Evolutionary conservation across 2,113 vertebrate genomes (phyloP).

Genomic region (Zosterops pallidus): DNA sequence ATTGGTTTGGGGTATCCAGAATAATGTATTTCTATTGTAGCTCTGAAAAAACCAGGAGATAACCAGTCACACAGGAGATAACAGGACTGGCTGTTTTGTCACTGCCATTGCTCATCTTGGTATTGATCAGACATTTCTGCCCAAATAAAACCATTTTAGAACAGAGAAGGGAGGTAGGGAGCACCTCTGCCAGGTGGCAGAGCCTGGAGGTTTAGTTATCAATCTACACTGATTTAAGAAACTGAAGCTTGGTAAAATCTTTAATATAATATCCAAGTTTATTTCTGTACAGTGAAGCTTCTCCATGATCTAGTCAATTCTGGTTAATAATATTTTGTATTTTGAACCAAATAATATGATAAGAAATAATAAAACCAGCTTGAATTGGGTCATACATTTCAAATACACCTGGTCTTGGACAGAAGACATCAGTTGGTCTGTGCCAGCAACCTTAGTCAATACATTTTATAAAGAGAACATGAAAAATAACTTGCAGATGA

Average conservation of each 20-base stretch:
- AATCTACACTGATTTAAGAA: background rate
- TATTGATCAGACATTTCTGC: background rate
- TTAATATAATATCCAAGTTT: background rate
- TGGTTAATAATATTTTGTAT: background rate
- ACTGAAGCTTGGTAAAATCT: background rate
- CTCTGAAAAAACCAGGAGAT: background rate
- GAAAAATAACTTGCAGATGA: conserved; percentile 21
- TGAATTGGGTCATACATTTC: background rate
- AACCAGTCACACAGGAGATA: background rate
- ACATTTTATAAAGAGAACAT: background rate
- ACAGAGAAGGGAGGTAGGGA: background rate
- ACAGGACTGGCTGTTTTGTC: background rate
- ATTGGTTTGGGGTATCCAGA: background rate
- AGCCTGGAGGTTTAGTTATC: background rate
- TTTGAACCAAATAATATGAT: background rate
- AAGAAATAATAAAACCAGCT: background rate
- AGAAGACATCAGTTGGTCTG: background rate
- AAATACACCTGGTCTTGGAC: background rate
- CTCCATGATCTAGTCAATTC: background rate
- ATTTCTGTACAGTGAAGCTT: background rate
- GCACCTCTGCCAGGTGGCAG: background rate
- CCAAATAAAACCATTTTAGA: background rate
- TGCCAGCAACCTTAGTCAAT: background rate
- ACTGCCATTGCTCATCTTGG: background rate
- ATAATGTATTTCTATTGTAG: background rate